phyloP scores from a whole-genome alignment of 2,797 vertebrate species.

The Lates japonicus region DNA sequence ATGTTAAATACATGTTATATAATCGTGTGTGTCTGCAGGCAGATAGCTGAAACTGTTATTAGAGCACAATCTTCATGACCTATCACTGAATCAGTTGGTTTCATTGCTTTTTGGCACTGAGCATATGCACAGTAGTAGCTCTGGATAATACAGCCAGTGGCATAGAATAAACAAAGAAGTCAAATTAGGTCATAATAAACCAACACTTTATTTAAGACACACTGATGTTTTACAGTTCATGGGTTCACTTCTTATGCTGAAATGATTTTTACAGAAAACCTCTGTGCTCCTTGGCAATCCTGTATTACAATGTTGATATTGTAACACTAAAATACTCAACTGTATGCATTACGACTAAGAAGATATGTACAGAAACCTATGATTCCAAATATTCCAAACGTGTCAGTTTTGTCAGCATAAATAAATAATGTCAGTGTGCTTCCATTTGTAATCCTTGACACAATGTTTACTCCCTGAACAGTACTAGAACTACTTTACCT shows the following conservation, averaged over 20 bases:
- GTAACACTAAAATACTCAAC: conserved; percentile 50
- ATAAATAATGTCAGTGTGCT: conserved; percentile 60
- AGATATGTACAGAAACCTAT: conserved; percentile 51
- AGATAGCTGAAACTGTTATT: background rate
- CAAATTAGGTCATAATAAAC: conserved; percentile 49
- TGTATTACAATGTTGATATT: conserved; percentile 43
- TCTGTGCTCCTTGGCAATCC: conserved; percentile 9
- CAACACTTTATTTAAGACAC: conserved; percentile 78
- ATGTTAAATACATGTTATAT: conserved; percentile 35
- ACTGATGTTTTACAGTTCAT: conserved; percentile 62
- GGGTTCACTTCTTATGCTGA: conserved; percentile 35
- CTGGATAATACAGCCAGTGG: background rate
- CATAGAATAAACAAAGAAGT: background rate
- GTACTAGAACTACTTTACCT: conserved; percentile 27
- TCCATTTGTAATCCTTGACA: conserved; percentile 44
- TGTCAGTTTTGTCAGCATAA: conserved; percentile 51
- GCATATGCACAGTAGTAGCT: background rate
- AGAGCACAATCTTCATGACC: conserved; percentile 7
- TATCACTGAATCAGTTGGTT: background rate
- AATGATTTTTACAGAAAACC: conserved; percentile 56
- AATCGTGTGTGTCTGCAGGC: conserved; percentile 14
- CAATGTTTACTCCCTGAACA: conserved; percentile 50
- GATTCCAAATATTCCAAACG: conserved; percentile 38
- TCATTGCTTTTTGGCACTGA: background rate
- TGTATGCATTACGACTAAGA: conserved; percentile 32